A percentile compares a stretch with the other conserved stretches of the same genome.
Evolutionary conservation across 2,113 vertebrate genomes (phyloP).

Genomic region (Asarcornis scutulata): DNA sequence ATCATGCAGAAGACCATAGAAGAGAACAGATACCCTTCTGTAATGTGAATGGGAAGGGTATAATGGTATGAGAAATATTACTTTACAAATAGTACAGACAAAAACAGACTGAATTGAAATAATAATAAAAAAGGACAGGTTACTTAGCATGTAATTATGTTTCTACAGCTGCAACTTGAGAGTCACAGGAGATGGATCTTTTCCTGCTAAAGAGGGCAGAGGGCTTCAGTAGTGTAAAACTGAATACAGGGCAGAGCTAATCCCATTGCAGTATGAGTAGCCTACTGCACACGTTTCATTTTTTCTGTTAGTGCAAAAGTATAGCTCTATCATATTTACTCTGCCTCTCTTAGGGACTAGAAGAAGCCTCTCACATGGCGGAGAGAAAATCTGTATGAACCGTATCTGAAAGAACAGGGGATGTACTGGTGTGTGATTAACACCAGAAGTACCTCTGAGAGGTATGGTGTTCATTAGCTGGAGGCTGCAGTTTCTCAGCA

Average conservation of each 20-base stretch:
- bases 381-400: background rate
- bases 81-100: background rate
- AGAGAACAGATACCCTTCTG: background rate
- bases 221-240: background rate
- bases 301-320: background rate
- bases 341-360: background rate
- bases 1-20: background rate
- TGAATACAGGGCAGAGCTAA: background rate
- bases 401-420: background rate
- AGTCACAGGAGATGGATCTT: background rate
- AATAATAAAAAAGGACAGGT: background rate
- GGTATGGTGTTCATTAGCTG: background rate
- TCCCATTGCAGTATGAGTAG: background rate
- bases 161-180: conserved; percentile 31
- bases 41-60: background rate
- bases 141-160: background rate
- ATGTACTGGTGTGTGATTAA: background rate
- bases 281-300: background rate
- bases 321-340: background rate
- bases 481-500: background rate
- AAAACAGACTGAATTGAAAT: background rate
- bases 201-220: background rate
- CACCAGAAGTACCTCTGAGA: background rate
- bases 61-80: background rate
- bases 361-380: background rate